Conservation (phyloP, 1,140 invertebrate species). For the Drosophila micromelanica region DNA sequence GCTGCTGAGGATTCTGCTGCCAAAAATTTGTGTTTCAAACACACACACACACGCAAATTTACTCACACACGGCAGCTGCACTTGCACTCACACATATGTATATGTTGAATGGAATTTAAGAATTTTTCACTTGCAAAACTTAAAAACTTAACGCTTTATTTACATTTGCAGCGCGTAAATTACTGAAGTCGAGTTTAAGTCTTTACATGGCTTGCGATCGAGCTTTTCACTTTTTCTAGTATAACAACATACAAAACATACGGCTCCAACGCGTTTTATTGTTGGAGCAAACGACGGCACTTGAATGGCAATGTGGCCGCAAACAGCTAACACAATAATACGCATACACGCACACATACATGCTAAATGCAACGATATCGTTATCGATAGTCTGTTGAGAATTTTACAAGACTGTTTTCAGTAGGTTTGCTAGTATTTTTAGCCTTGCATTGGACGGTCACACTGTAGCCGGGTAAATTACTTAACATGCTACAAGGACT, state of each 20-base stretch:
- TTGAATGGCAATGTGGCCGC: slow-evolving; percentile 56
- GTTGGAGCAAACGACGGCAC: slow-evolving; percentile 52
- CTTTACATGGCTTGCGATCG: slow-evolving; percentile 37
- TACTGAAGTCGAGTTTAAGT: slow-evolving; percentile 23
- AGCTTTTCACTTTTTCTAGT: slow-evolving; percentile 68
- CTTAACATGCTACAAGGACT: slow-evolving; percentile 70
- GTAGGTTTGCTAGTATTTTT: not conserved
- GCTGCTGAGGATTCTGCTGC: slow-evolving; percentile 28
- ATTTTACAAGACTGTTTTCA: slow-evolving; percentile 18
- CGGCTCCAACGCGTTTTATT: slow-evolving; percentile 48
- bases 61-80: slow-evolving; percentile 44
- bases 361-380: not conserved
- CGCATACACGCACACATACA: not conserved
- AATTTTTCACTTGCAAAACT: slow-evolving; percentile 46
- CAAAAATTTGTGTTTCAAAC: slow-evolving; percentile 47
- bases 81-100: slow-evolving; percentile 23
- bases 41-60: slow-evolving; percentile 31
- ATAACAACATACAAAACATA: slow-evolving; percentile 63
- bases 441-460: not conserved
- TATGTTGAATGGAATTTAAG: slow-evolving; percentile 33
- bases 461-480: slow-evolving; percentile 36
- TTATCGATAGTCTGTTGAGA: slow-evolving; percentile 4
- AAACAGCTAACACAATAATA: slow-evolving; percentile 18
- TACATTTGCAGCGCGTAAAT: slow-evolving; percentile 14
- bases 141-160: slow-evolving; percentile 1